Conservation (phyloP, 2,888 invertebrate genomes). For the Bhutanitis thaidina region DNA sequence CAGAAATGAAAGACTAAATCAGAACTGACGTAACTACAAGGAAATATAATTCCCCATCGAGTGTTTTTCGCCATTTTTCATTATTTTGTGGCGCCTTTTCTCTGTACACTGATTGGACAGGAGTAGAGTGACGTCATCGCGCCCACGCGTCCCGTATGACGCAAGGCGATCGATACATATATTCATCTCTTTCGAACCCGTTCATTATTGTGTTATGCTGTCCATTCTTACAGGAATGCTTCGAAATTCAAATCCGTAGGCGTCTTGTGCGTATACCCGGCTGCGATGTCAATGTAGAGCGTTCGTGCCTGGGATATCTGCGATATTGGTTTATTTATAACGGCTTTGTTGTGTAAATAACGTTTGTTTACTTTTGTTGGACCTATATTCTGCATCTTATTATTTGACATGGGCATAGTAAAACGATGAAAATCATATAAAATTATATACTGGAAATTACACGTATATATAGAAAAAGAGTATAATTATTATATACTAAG, state of each 20-base stretch:
- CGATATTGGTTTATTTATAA: slow-evolving; percentile 46
- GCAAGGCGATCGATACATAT: slow-evolving; percentile 71
- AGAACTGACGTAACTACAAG: slow-evolving; percentile 29
- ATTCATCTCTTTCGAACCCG: slow-evolving; percentile 40
- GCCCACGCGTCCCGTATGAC: slow-evolving; percentile 73
- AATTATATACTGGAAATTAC: too few species aligned
- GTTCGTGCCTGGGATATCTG: slow-evolving; percentile 38
- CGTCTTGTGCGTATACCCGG: slow-evolving; percentile 62
- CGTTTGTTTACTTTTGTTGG: slow-evolving; percentile 24
- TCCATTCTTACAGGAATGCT: slow-evolving; percentile 63
- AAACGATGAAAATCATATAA: too few species aligned
- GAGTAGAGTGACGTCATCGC: slow-evolving; percentile 70
- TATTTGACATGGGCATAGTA: neutral
- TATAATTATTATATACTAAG: too few species aligned
- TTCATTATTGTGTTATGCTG: slow-evolving; percentile 22
- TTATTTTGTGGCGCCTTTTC: slow-evolving; percentile 68
- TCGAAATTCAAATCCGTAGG: slow-evolving; percentile 67
- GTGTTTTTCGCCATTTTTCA: slow-evolving; percentile 44
- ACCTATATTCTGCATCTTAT: neutral
- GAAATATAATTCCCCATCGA: slow-evolving; percentile 23
- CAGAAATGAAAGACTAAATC: slow-evolving; percentile 5
- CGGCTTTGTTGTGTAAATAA: slow-evolving; percentile 59
- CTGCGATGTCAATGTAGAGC: slow-evolving; percentile 41
- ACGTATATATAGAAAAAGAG: too few species aligned
- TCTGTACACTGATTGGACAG: slow-evolving; percentile 51